A percentile compares a stretch with the other conserved stretches of the same genome.
Evolutionary conservation across 2,113 vertebrate genomes (phyloP).

Genomic region (Amphilophus citrinellus): DNA sequence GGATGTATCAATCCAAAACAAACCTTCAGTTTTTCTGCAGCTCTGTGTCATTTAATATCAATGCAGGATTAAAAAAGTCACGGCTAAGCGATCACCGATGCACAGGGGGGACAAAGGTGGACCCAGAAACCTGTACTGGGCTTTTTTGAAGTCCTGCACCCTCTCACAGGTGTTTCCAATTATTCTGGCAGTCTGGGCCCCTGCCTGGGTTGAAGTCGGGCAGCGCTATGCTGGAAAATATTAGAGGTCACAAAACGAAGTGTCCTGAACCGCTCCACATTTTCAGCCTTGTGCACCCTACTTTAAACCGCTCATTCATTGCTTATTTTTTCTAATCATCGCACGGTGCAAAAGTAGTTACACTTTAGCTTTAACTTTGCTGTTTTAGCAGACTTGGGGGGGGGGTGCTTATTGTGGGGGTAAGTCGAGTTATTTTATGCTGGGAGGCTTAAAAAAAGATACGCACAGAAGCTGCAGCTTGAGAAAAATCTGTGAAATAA

Average conservation of each 20-base stretch:
- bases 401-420: not conserved
- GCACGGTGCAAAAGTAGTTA: not conserved
- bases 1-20: not conserved
- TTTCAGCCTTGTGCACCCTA: not conserved
- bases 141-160: not conserved
- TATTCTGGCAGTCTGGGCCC: constrained; percentile 25
- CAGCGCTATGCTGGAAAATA: constrained; percentile 4
- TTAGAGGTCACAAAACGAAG: constrained; percentile 14
- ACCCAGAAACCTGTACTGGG: not conserved
- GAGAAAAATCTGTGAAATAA: not conserved
- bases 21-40: not conserved
- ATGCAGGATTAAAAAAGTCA: not conserved
- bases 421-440: not conserved
- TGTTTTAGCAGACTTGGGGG: not conserved
- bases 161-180: constrained; percentile 46
- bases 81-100: not conserved
- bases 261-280: not conserved
- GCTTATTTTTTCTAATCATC: not conserved
- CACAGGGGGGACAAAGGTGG: not conserved
- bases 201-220: not conserved
- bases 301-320: not conserved
- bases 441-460: not conserved
- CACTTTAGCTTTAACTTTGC: not conserved
- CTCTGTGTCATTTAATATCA: not conserved
- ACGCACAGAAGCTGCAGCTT: not conserved